A percentile compares a stretch with the other conserved stretches of the same genome.
phyloP scores from a whole-genome alignment of 2,888 invertebrate genomes.

The Chrysopilus asiliformis region DNA sequence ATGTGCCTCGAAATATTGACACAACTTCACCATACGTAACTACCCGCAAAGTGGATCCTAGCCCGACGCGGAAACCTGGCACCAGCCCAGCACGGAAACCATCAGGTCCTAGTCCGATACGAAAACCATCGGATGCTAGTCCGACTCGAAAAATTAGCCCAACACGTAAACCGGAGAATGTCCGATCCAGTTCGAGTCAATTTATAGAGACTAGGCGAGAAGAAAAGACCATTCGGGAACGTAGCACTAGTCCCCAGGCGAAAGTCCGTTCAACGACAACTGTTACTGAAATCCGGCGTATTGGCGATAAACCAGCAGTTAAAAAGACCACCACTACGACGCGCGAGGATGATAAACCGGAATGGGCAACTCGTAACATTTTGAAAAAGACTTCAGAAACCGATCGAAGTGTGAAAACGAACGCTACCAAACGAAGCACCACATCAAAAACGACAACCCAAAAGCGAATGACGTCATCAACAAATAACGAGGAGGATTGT shows the following conservation, averaged over 20 bases:
- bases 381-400: slow-evolving; percentile 41
- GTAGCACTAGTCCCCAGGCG: slow-evolving; percentile 24
- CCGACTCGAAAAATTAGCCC: neutral
- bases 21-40: neutral
- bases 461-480: slow-evolving; percentile 27
- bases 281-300: slow-evolving; percentile 13
- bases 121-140: no score
- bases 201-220: slow-evolving; percentile 16
- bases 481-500: slow-evolving; percentile 38
- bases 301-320: slow-evolving; percentile 21
- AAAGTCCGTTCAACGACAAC: slow-evolving; percentile 28
- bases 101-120: neutral
- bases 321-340: slow-evolving; percentile 27
- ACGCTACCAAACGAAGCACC: slow-evolving; percentile 36
- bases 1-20: no score
- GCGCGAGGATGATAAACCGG: slow-evolving; percentile 41
- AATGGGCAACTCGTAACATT: slow-evolving; percentile 48
- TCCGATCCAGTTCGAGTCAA: slow-evolving; percentile 1
- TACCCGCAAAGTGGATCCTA: neutral
- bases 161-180: neutral
- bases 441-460: slow-evolving; percentile 27
- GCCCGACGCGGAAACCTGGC: neutral
- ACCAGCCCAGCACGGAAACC: neutral
- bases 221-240: slow-evolving; percentile 18
- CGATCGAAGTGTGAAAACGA: slow-evolving; percentile 33